Evolutionary conservation across 2,113 vertebrate genomes (phyloP), one percentile per base, ranked within the genome.

Genomic region (Blennius ocellaris): DNA sequence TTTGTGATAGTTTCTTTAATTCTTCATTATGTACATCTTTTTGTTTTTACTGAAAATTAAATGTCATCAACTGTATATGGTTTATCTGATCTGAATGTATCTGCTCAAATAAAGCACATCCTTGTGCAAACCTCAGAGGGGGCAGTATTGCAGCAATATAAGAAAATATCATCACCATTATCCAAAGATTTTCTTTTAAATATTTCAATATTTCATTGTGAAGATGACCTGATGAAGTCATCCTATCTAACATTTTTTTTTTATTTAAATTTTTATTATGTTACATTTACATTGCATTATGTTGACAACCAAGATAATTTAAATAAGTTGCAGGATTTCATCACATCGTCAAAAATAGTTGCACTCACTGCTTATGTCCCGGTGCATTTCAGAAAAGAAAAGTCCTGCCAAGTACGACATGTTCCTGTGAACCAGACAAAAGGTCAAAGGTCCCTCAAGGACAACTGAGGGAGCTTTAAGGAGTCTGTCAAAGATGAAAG

Each of bases 381-480:
- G 38, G 11, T 37, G 16, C 9, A 54, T 45, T 64, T 17, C 11
- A 57, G 39, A 43, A 21, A 51, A 58, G 7, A 71, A 68, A 11
- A 5, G 17, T 45, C 17, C 9, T 15, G 56, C 44, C 17, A 51
- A 62, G n/a, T 8, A 17, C 40, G 41, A 43, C 39, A 45, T 44
- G 12, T 11, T 14, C 49, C 61, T 63, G 37, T 68, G 71, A 81
- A 80, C 41, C 12, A 43, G 30, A 74, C 5, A 3, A 3, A 57
- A 69, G 73, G 57, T 78, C 65, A 78, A 69, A 81, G 80, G 61
- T 78, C 3, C 14, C 65, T 67, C 8, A 50, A 40, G 44, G 62
- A 76, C 47, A 70, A 51, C 66, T 64, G 41, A 74, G 47, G 57
- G 21, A 48, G 53, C 57, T 73, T 62, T 54, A 63, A 73, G 37